Conservation (phyloP, 2,797 vertebrate species). For the Clamator glandarius region DNA sequence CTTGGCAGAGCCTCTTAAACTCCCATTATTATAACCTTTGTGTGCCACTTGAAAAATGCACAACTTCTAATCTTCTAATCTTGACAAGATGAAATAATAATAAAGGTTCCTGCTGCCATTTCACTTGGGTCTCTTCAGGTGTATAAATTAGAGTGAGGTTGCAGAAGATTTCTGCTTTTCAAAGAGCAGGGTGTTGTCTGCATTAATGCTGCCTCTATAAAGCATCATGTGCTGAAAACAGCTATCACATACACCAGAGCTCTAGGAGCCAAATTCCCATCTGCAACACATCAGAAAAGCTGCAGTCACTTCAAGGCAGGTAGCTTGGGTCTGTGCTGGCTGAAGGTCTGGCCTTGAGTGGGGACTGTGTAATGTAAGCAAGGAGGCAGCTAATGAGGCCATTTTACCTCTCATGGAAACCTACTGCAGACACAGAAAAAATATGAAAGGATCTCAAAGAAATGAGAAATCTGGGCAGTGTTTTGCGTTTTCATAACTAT, state of each 20-base stretch:
- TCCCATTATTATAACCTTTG: not conserved
- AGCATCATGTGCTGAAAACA: not conserved
- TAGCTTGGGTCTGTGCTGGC: not conserved
- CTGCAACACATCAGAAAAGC: not conserved
- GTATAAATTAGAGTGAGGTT: not conserved
- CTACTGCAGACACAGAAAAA: not conserved
- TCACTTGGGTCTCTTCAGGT: not conserved
- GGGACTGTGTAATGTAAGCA: not conserved
- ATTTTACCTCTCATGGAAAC: not conserved
- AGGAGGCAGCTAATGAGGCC: not conserved
- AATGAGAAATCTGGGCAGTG: not conserved
- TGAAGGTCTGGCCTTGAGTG: not conserved
- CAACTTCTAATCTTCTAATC: not conserved
- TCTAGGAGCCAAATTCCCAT: not conserved
- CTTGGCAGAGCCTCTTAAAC: conserved; percentile 26
- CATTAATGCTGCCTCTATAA: not conserved
- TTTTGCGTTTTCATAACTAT: not conserved
- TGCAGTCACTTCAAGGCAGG: not conserved
- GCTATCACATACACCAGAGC: accelerated
- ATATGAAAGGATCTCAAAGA: not conserved
- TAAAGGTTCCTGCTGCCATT: conserved; percentile 9
- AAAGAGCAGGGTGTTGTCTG: not conserved
- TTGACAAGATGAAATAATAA: not conserved
- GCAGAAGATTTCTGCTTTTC: not conserved
- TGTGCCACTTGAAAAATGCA: conserved; percentile 1